Percentiles rank a stretch among this genome's conserved stretches.
phyloP scores from a whole-genome alignment of 2,888 invertebrate genomes.

The Perizoma affinitatum region DNA sequence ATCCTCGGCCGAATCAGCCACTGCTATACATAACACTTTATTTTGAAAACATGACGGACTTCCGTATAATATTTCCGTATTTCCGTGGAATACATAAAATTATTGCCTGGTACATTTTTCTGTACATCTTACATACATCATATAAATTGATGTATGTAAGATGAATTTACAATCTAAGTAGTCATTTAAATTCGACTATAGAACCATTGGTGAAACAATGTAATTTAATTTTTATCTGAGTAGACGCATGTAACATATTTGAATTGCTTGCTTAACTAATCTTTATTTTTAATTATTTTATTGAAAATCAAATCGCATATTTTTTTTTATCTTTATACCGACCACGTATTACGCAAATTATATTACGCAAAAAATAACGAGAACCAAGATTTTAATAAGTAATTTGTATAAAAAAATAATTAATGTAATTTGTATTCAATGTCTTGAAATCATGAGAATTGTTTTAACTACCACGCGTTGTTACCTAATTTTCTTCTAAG shows the following conservation, averaged over 20 bases:
- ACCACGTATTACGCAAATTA: conserved; percentile 1
- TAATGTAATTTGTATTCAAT: too few relatives aligned
- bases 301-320: conserved; percentile 7
- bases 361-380: background rate
- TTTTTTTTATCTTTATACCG: conserved; percentile 2
- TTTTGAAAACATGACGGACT: too few relatives aligned
- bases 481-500: background rate
- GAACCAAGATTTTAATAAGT: background rate
- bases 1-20: too few relatives aligned
- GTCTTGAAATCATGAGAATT: background rate
- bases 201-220: conserved; percentile 17
- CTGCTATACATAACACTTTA: too few relatives aligned
- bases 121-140: too few relatives aligned
- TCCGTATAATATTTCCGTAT: too few relatives aligned
- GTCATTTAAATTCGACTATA: conserved; percentile 15
- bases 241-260: conserved; percentile 24
- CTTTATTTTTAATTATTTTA: conserved; percentile 11
- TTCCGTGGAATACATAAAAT: too few relatives aligned
- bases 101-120: too few relatives aligned
- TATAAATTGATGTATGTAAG: too few relatives aligned
- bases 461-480: background rate
- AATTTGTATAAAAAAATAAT: background rate
- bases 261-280: conserved; percentile 27
- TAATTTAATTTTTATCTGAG: conserved; percentile 34
- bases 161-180: conserved; percentile 9